These are phyloP conservation scores for Chiloscyllium punctatum DNA, from an alignment of 2,797 vertebrate species.

Conservation along the genomic window DNA sequence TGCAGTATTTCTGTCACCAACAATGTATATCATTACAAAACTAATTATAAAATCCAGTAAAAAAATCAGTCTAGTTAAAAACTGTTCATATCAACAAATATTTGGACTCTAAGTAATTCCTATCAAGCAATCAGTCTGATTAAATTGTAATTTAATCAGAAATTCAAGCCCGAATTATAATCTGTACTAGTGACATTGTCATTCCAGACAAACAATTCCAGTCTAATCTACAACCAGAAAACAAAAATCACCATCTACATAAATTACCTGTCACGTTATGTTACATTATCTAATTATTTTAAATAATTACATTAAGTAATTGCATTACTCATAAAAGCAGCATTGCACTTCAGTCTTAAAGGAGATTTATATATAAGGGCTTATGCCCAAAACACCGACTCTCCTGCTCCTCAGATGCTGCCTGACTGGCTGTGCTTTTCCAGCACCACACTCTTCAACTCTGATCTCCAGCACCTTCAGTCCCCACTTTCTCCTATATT, in stretches of 20 bases:
- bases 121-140: neutral
- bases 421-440: too few relatives aligned
- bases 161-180: neutral
- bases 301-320: too few relatives aligned
- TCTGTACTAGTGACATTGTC: neutral
- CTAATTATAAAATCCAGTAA: neutral
- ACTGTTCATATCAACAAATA: neutral
- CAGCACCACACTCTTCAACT: too few relatives aligned
- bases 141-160: neutral
- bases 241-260: neutral
- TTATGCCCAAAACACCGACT: too few relatives aligned
- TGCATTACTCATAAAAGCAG: too few relatives aligned
- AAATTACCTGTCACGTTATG: neutral
- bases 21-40: neutral
- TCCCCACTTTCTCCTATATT: neutral
- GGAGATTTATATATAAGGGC: too few relatives aligned
- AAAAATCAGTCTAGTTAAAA: neutral
- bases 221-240: neutral
- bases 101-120: neutral
- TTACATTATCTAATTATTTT: too few relatives aligned
- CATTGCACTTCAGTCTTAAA: neutral
- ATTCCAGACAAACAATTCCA: neutral
- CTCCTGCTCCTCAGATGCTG: too few relatives aligned
- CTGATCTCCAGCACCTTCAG: too few relatives aligned
- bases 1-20: neutral